Evolutionary conservation across 1,140 invertebrate species (phyloP), one percentile per base, ranked within the genome.

Genomic region (Tetragonula clypearis): DNA sequence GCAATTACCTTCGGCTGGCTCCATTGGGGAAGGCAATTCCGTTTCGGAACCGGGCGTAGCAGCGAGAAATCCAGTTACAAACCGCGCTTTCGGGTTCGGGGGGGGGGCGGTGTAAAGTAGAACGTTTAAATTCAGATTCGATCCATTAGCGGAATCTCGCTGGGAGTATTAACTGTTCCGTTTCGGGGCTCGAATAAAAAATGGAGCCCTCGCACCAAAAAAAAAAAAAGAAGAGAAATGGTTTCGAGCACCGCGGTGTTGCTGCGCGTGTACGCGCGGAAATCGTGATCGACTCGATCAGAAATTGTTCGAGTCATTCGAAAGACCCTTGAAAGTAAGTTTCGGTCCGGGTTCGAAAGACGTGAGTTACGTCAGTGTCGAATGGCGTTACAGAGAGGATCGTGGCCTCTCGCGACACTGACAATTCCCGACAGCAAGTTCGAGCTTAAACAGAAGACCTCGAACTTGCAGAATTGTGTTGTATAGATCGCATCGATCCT

Each of bases 1-100:
- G 21, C 21, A 80, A 49, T 60, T 60, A 73, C 23, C 55, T 21
- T 12, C 41, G 17, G 21, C 19, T 53, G 21, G 21, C 1, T 30
- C 15, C 9, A 19, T 4, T 62, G 62, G 65, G 30, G 30, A 35
- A 23, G 53, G 19, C 56, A 23, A 14, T 30, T 65, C 71, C 56
- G 69, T 11, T 53, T 15, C 41, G 49, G 9, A 75, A 17, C 41
- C 71, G 55, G 26, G 19, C n/a, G 55, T 23, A 21, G n/a, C 55
- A 71, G 66, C 66, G 53, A 21, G 73, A 76, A 82, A 82, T 82
- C 21, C 80, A 82, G 60, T 82, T 82, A 82, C 5, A 82, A 49
- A 35, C 66, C 79, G 53, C 55, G 79, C 56, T 26, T 26, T 17
- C 30, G 30, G 30, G 30, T 30, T 30, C 1, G 30, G 30, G 30